Base-by-base conservation (phyloP, 2,113 vertebrate species). In the Scortum barcoo region DNA sequence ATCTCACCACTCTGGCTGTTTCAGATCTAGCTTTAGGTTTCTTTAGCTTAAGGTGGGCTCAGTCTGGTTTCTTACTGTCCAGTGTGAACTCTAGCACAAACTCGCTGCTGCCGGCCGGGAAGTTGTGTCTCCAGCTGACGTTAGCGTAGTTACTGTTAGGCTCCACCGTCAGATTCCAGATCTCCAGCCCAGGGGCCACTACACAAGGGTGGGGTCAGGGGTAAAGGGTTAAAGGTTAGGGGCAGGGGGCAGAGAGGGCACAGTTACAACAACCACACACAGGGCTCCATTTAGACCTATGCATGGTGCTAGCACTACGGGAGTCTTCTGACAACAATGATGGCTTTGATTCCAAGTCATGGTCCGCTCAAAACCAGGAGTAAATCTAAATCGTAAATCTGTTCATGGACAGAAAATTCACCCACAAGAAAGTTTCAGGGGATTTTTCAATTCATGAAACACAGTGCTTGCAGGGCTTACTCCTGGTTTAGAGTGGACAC, bases 61-160 rank as follows among this genome's bases (percentile, higher is more conserved):
- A 78, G 72, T 95, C 80, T 87, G 88, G 80, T 81, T 96, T 97
- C 98, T 99, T 99, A 99, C 97, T 99, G 96, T 98, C 96, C 93
- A 95, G 90, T 91, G 95, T 98, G 96, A 96, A 97, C 96, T 99
- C 98, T 96, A 99, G 95, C 96, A 97, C 96, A 97, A 99, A 99
- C 95, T 96, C 95, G 95, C 96, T 97, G 96, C 95, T 97, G 93
- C 88, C 86, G 90, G 95, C 90, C 84, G 96, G 96, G 96, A 98
- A 97, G 96, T 96, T 97, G 97, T 99, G 97, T 93, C 93, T 97
- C 98, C 98, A 99, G 95, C 96, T 98, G 97, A 99, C 95, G 95
- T 98, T 98, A 96, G 97, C 96, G 96, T 96, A 97, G 97, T 98
- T 96, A 97, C 96, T 99, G 97, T 98, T 97, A 92, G 96, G 94